Conservation (phyloP, 35 echinoderm and acorn worm species). For the Acanthaster planci region DNA sequence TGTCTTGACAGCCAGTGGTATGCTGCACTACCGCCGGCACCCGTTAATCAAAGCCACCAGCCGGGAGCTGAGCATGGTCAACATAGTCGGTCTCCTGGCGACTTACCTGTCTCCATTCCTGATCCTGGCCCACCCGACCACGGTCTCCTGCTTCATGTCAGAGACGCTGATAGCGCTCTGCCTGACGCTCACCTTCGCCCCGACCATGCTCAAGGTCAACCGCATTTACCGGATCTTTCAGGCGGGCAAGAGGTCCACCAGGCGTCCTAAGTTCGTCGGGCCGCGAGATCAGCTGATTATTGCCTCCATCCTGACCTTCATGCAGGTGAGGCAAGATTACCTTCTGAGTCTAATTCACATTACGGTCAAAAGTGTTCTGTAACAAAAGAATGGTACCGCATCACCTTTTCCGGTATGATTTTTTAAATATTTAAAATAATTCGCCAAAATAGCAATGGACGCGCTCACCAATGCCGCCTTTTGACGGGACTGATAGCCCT, state of each 20-base stretch:
- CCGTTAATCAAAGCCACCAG: conserved; percentile 61
- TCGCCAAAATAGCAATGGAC: too few species aligned
- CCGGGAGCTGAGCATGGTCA: conserved; percentile 60
- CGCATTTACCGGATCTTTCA: conserved; percentile 68
- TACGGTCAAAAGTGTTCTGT: too few species aligned
- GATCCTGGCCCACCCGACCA: conserved; percentile 17
- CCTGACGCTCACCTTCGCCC: conserved; percentile 43
- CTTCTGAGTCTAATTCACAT: not conserved
- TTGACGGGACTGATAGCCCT: too few species aligned
- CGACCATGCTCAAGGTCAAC: conserved; percentile 46
- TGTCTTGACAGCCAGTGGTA: not conserved
- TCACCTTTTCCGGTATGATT: too few species aligned
- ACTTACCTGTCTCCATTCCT: conserved; percentile 8
- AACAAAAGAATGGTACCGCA: too few species aligned
- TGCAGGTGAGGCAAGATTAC: conserved; percentile 47
- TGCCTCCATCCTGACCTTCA: conserved; percentile 18
- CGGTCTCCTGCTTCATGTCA: conserved; percentile 29
- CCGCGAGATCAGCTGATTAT: conserved; percentile 48
- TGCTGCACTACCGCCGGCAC: not conserved
- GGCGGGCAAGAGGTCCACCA: conserved; percentile 55
- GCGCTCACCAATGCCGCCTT: too few species aligned
- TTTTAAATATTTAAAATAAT: too few species aligned
- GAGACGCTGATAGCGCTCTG: conserved; percentile 14
- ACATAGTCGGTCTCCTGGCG: conserved; percentile 42
- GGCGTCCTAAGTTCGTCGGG: conserved; percentile 54